Conservation (phyloP, 1,140 invertebrate genomes). For the Neoseiulus cucumeris region DNA sequence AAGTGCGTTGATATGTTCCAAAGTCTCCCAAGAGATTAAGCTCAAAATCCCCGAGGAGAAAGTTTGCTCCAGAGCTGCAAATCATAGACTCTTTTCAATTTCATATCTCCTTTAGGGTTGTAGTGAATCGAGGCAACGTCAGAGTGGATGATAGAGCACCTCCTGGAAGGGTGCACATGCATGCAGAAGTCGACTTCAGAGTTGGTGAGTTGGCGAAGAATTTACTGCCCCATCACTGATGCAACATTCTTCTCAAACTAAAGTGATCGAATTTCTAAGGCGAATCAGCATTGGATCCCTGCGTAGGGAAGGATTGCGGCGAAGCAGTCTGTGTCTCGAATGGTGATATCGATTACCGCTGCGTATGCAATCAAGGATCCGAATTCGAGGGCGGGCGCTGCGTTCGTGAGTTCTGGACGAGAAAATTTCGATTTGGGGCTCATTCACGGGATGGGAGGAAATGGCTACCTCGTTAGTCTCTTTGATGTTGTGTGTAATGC, state of each 20-base stretch:
- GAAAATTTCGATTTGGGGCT: too few species aligned
- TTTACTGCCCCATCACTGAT: too few species aligned
- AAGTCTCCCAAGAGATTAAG: too few species aligned
- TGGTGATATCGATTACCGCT: neutral
- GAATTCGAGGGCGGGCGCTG: neutral
- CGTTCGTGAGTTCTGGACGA: neutral
- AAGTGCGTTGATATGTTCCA: neutral
- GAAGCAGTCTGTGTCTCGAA: neutral
- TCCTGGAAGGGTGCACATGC: neutral
- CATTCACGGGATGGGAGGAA: too few species aligned
- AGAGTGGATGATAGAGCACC: neutral
- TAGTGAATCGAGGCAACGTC: neutral
- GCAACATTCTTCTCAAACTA: too few species aligned
- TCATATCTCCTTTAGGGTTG: neutral
- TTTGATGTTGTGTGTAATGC: too few species aligned
- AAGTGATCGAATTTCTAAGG: neutral
- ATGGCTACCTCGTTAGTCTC: too few species aligned
- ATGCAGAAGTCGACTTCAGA: neutral
- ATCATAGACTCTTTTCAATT: neutral
- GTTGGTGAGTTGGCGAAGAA: neutral
- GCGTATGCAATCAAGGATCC: neutral
- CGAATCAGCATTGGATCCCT: neutral
- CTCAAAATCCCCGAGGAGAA: too few species aligned
- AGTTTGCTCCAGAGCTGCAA: too few species aligned
- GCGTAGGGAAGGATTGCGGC: neutral